Evolutionary conservation across 2,888 invertebrate species (phyloP).

Genomic region (Melanargia galathea): DNA sequence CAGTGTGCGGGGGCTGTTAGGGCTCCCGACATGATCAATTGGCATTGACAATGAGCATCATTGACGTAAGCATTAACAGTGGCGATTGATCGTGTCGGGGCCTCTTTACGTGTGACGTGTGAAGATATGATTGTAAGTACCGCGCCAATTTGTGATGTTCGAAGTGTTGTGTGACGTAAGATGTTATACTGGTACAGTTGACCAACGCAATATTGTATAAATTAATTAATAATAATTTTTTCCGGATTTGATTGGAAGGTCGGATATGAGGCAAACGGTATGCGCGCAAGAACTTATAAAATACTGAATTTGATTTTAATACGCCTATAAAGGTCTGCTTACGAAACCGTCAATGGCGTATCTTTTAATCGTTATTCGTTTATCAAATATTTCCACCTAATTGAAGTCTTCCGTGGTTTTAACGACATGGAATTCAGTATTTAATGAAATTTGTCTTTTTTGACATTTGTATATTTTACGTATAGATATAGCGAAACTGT

Average conservation of each 20-base stretch:
- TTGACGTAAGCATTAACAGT: no score
- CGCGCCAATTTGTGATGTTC: conserved; percentile 5
- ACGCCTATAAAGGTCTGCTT: conserved; percentile 2
- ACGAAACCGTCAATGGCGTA: conserved; percentile 24
- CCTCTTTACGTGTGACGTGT: no score
- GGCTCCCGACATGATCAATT: no score
- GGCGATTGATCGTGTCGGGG: no score
- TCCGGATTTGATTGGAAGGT: not conserved
- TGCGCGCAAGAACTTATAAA: not conserved
- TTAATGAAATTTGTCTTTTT: conserved; percentile 23
- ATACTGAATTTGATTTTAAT: not conserved
- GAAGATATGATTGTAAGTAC: conserved; percentile 10
- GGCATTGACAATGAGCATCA: no score
- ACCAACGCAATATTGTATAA: conserved; percentile 9
- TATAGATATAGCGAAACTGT: conserved; percentile 23
- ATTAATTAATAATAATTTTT: conserved; percentile 1
- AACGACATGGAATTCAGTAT: conserved; percentile 37
- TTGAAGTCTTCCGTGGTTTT: conserved; percentile 58
- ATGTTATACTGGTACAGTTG: conserved; percentile 5
- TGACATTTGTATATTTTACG: conserved; percentile 27
- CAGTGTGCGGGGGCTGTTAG: no score
- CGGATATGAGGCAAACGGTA: not conserved
- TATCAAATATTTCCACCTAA: conserved; percentile 45
- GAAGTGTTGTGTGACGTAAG: conserved; percentile 6
- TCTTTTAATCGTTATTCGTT: conserved; percentile 21